Evolutionary conservation across 2,888 invertebrate species (phyloP), one percentile per base, ranked within the genome.

Genomic region (Megaustenia siamemsis): DNA sequence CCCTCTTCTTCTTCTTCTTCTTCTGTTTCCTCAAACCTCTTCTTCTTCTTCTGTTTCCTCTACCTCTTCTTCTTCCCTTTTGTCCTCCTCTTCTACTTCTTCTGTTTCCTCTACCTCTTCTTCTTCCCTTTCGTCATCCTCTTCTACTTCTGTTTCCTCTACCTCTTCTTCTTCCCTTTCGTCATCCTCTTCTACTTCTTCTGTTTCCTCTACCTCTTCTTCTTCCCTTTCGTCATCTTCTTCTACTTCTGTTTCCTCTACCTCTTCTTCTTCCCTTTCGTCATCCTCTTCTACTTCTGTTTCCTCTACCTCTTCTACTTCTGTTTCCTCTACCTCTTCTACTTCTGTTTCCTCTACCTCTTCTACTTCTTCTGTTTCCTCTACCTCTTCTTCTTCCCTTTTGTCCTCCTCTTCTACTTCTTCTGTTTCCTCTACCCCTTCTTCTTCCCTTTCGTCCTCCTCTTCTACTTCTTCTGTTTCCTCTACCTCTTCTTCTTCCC

Each of bases 261-360:
- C 76, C 49, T 49, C 49, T 53, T 76, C 76, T 4, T 49, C 49
- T 53, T 76, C 45, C 49, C 53, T 15, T n/a, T 45, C 76, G 18
- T 38, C 40, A 3, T 68, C 68, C 21, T n/a, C 32, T 56, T 77
- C 53, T 56, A 12, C n/a, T 56, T 77, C 35, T 77, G 28, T 53
- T 56, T 77, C 56, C 32, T 38, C 53, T 35, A 43, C 32, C 35
- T 56, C 38, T 32, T 53, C 56, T 56, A 18, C 32, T 35, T 56
- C 56, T 53, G 21, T 28, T 24, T 60, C 21, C 40, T 28, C 56
- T n/a, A 15, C 24, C n/a, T 78, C 68, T 38, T 68, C 38, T 12
- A 24, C 56, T 56, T 56, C 56, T 56, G 21, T n/a, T 56, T 56
- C 56, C n/a, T 56, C 56, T 66, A n/a, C 32, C 15, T 66, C n/a